These are phyloP conservation scores for Rhimphoctona megacephalus DNA, from an alignment of 2,888 invertebrate genomes.

Conservation along the genomic window DNA sequence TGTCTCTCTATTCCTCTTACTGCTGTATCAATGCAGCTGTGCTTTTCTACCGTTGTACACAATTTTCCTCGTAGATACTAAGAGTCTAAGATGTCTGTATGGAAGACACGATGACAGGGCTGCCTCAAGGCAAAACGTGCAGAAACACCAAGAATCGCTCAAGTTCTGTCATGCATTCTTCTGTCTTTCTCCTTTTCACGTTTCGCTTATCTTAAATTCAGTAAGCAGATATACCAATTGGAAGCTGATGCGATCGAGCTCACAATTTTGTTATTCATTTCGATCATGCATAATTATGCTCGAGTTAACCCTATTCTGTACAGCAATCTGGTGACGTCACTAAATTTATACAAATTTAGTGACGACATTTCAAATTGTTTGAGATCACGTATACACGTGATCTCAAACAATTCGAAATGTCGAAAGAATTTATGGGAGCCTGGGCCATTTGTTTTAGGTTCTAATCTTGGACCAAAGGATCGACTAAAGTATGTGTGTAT, in stretches of 20 bases:
- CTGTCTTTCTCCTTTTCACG: background rate
- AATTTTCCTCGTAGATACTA: slow-evolving; percentile 21
- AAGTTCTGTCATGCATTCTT: background rate
- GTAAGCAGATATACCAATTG: background rate
- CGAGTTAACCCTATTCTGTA: background rate
- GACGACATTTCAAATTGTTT: too few species aligned
- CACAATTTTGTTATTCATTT: background rate
- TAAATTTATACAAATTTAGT: too few species aligned
- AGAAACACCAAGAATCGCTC: slow-evolving; percentile 44
- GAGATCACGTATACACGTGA: slow-evolving; percentile 1
- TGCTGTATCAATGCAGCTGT: slow-evolving; percentile 47
- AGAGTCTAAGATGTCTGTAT: slow-evolving; percentile 45
- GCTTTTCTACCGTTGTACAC: slow-evolving; percentile 42
- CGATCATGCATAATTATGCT: background rate
- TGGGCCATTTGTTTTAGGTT: slow-evolving; percentile 56
- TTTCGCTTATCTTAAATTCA: background rate
- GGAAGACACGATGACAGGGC: slow-evolving; percentile 39
- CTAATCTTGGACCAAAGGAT: slow-evolving; percentile 50
- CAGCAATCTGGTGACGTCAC: background rate
- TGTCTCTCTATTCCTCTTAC: slow-evolving; percentile 8
- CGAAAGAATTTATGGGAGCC: slow-evolving; percentile 60
- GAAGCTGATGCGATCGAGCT: background rate
- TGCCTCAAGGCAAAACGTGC: slow-evolving; percentile 45
- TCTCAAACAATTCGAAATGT: slow-evolving; percentile 64
- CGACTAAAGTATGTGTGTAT: background rate